Conservation (phyloP, 2,113 vertebrate species). For the Catharus bicknelli region DNA sequence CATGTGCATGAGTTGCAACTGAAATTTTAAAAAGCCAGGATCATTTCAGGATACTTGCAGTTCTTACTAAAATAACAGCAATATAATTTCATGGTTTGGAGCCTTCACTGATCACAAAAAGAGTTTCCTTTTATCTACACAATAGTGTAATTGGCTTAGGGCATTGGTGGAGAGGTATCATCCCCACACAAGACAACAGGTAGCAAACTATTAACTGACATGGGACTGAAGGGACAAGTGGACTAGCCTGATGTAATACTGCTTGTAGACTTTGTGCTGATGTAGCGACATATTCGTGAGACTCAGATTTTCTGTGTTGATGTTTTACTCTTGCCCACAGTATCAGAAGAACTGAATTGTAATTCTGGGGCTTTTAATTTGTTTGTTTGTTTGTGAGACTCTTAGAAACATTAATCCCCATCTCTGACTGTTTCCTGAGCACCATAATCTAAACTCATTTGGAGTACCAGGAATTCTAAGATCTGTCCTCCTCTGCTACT, state of each 20-base stretch:
- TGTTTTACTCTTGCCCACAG: neutral
- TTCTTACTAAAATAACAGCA: conserved; percentile 21
- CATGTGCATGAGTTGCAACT: neutral
- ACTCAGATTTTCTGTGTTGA: neutral
- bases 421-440: neutral
- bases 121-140: neutral
- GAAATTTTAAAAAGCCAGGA: conserved; percentile 46
- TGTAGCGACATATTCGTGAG: neutral
- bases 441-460: neutral
- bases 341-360: neutral
- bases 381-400: neutral
- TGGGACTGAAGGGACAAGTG: neutral
- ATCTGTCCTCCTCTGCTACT: neutral
- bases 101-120: neutral
- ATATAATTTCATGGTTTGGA: conserved; percentile 20
- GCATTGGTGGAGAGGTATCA: neutral
- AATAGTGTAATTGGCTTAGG: neutral
- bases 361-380: neutral
- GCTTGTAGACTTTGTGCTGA: neutral
- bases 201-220: neutral
- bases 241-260: accelerated
- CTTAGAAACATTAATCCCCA: neutral
- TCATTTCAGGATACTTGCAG: conserved; percentile 16
- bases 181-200: neutral
- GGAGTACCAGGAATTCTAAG: neutral